phyloP scores from a whole-genome alignment of 1,140 invertebrate genomes.

The Cecropterus lyciades region DNA sequence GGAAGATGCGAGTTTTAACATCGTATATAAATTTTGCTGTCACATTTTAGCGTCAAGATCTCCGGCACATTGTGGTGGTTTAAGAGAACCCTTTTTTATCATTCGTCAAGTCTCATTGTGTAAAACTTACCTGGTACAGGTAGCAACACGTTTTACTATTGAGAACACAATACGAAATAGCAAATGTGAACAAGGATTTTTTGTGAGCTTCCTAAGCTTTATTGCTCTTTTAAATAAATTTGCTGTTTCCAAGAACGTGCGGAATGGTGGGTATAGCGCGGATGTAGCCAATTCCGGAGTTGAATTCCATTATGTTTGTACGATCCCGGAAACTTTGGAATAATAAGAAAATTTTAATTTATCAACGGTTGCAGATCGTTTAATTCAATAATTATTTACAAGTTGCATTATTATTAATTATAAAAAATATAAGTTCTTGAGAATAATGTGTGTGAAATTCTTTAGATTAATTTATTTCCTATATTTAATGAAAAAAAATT shows the following conservation, averaged over 20 bases:
- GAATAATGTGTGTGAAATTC: too few relatives aligned
- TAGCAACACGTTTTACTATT: slow-evolving; percentile 35
- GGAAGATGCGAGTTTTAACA: slow-evolving; percentile 7
- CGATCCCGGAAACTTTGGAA: background rate
- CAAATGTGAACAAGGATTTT: slow-evolving; percentile 22
- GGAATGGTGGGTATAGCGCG: background rate
- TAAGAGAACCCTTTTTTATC: slow-evolving; percentile 38
- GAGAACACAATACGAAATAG: slow-evolving; percentile 16
- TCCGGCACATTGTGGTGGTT: slow-evolving; percentile 10
- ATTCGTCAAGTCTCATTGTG: slow-evolving; percentile 27
- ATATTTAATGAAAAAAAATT: too few relatives aligned
- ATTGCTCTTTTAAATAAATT: slow-evolving; percentile 25
- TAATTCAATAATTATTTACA: too few relatives aligned
- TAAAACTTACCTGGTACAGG: slow-evolving; percentile 44
- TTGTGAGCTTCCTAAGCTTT: slow-evolving; percentile 15
- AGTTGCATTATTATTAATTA: too few relatives aligned
- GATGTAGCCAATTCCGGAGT: slow-evolving; percentile 10
- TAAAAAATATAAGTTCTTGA: too few relatives aligned
- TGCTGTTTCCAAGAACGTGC: slow-evolving; percentile 21
- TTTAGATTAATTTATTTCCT: too few relatives aligned
- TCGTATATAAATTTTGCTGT: background rate
- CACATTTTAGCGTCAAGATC: slow-evolving; percentile 4
- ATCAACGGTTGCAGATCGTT: too few relatives aligned
- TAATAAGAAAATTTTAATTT: background rate
- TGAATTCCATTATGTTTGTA: slow-evolving; percentile 4